Evolutionary conservation across 2,888 invertebrate genomes (phyloP).

Genomic region (Dicranocentrus wangi): DNA sequence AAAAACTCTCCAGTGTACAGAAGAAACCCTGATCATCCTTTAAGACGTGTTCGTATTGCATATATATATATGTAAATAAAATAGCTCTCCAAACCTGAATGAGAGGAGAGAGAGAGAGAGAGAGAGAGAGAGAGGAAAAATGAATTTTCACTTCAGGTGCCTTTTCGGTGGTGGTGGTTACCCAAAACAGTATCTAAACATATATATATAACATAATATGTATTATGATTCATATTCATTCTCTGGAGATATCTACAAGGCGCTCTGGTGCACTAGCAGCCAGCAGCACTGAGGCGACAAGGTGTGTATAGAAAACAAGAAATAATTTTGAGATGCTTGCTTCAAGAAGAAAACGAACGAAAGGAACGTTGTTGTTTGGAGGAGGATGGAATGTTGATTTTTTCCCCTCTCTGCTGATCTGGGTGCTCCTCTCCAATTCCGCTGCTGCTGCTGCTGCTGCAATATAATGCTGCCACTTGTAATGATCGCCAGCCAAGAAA

Average conservation of each 20-base stretch:
- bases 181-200: constrained; percentile 25
- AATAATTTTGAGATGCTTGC: background rate
- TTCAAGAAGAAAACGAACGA: background rate
- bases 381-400: constrained; percentile 54
- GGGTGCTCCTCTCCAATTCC: constrained; percentile 34
- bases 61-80: constrained; percentile 20
- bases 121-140: constrained; percentile 18
- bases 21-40: background rate
- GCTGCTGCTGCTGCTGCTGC: constrained; percentile 34
- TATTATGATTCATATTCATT: too few species aligned
- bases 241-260: constrained; percentile 24
- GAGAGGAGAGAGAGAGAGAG: background rate
- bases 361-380: constrained; percentile 22
- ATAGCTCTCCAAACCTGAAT: too few species aligned
- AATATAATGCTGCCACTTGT: background rate
- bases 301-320: background rate
- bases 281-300: constrained; percentile 14
- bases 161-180: constrained; percentile 47
- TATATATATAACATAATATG: background rate
- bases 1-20: background rate
- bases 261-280: too few species aligned
- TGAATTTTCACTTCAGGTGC: constrained; percentile 57
- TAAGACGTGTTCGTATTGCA: background rate
- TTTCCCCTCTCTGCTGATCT: constrained; percentile 1
- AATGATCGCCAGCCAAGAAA: too few species aligned